These are phyloP conservation scores for Lasius platythorax DNA, from an alignment of 2,888 invertebrate species.

Conservation along the genomic window DNA sequence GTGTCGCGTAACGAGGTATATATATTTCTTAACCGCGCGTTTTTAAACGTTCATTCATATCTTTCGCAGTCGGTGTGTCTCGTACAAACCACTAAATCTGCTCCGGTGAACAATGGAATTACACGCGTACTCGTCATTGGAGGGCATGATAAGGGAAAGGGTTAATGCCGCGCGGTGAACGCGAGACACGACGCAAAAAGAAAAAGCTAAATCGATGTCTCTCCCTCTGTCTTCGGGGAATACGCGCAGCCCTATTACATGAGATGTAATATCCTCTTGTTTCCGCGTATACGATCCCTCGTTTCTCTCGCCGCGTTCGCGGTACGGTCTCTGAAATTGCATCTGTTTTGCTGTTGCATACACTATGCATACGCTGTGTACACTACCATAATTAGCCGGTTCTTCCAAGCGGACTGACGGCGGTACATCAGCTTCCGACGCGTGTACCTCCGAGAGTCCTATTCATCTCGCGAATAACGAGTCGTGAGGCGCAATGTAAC, in stretches of 20 bases:
- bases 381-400: constrained; percentile 71
- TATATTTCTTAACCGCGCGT: constrained; percentile 18
- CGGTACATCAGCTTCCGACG: constrained; percentile 41
- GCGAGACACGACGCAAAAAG: constrained; percentile 13
- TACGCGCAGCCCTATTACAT: constrained; percentile 21
- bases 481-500: constrained; percentile 3
- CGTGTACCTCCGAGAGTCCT: constrained; percentile 45
- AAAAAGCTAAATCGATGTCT: constrained; percentile 15
- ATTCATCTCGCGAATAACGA: constrained; percentile 34
- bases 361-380: constrained; percentile 41
- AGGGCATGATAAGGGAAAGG: constrained; percentile 5
- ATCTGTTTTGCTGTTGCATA: constrained; percentile 42
- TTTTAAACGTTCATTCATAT: constrained; percentile 33
- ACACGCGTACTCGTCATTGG: background rate
- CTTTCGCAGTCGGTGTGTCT: constrained; percentile 27
- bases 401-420: constrained; percentile 66
- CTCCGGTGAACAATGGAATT: background rate
- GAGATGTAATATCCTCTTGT: constrained; percentile 45
- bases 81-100: constrained; percentile 31
- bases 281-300: constrained; percentile 42
- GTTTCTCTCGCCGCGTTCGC: constrained; percentile 28
- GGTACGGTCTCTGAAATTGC: constrained; percentile 61
- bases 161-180: background rate
- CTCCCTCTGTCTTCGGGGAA: constrained; percentile 32
- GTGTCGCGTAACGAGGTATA: background rate